These are phyloP conservation scores for Liodrosophila aerea DNA, from an alignment of 2,888 invertebrate genomes.

Conservation along the genomic window DNA sequence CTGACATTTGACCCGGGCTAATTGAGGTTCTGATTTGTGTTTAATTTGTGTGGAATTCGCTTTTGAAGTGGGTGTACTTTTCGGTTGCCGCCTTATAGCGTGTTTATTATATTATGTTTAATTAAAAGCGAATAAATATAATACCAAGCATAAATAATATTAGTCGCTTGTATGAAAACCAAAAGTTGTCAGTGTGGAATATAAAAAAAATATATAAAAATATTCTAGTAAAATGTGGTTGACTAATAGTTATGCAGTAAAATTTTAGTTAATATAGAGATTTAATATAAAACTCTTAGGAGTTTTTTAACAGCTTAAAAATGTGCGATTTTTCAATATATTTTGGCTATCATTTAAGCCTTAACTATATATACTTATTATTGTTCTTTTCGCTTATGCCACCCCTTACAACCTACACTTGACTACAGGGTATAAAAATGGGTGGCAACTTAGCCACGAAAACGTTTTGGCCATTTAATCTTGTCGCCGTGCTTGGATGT, in stretches of 20 bases:
- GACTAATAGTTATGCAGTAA: conserved; percentile 9
- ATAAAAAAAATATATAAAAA: conserved; percentile 3
- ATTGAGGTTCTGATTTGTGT: conserved; percentile 41
- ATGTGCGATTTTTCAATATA: no score
- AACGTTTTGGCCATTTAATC: conserved; percentile 65
- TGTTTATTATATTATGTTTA: conserved; percentile 43
- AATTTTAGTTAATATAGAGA: no score
- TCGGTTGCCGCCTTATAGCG: conserved; percentile 16
- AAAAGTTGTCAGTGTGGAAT: conserved; percentile 25
- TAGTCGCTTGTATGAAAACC: conserved; percentile 35
- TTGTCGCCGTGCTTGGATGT: conserved; percentile 61
- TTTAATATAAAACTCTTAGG: no score
- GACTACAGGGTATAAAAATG: conserved; percentile 33
- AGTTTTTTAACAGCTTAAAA: no score
- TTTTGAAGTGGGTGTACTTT: conserved; percentile 9
- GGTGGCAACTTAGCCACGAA: conserved; percentile 55
- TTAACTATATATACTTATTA: no score
- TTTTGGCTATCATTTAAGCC: no score
- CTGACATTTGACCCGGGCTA: conserved; percentile 54
- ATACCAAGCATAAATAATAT: conserved; percentile 29
- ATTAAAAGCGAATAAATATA: conserved; percentile 50
- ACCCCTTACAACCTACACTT: background rate
- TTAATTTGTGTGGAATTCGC: background rate
- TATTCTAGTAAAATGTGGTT: background rate
- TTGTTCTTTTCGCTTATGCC: no score